Evolutionary conservation across 2,113 vertebrate genomes (phyloP).

Genomic region (Microcebus tavaratra): DNA sequence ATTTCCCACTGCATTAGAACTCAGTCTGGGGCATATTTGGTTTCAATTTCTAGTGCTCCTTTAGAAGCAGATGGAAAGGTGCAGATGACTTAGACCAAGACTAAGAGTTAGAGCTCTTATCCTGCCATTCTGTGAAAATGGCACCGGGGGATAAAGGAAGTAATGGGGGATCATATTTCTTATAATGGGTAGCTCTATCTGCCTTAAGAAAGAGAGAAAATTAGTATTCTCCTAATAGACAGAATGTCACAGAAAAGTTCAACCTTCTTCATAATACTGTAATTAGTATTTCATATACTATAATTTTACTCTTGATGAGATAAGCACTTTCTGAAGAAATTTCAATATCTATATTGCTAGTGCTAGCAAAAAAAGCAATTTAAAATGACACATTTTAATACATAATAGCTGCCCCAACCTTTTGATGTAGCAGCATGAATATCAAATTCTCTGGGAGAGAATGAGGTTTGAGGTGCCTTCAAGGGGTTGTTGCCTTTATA

Average conservation of each 20-base stretch:
- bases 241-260: conserved; percentile 87
- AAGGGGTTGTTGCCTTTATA: conserved; percentile 77
- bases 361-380: conserved; percentile 83
- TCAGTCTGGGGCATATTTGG: background rate
- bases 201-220: conserved; percentile 81
- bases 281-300: conserved; percentile 91
- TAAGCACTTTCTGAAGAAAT: conserved; percentile 88
- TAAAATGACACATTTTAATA: conserved; percentile 88
- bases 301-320: conserved; percentile 90
- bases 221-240: conserved; percentile 87
- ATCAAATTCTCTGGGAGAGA: conserved; percentile 75
- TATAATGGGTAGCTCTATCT: conserved; percentile 62
- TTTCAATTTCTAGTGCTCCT: background rate
- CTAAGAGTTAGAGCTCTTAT: background rate
- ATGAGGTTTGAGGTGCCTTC: conserved; percentile 73
- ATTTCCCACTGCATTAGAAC: background rate
- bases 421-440: conserved; percentile 81
- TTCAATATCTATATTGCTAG: conserved; percentile 86
- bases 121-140: background rate
- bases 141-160: background rate
- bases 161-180: conserved; percentile 39
- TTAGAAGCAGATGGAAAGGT: background rate
- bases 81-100: background rate
- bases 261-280: conserved; percentile 88
- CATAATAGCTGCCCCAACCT: conserved; percentile 83